These are phyloP conservation scores for Halcyon smyrnensis DNA, from an alignment of 2,797 vertebrate species.

Conservation along the genomic window DNA sequence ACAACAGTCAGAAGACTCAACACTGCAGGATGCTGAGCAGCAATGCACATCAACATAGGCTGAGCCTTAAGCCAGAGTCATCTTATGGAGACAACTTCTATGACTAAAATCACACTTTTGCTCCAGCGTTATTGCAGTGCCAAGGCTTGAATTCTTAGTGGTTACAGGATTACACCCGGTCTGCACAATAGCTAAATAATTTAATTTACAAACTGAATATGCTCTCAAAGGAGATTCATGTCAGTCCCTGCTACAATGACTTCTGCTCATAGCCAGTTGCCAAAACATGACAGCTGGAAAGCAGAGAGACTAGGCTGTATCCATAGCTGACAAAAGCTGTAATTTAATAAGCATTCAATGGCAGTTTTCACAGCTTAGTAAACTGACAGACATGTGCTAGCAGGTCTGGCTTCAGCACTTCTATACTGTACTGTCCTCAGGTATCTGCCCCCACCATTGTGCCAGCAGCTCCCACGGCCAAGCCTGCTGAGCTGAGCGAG, in stretches of 20 bases:
- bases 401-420: not conserved
- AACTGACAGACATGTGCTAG: not conserved
- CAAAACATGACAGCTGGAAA: conserved; percentile 28
- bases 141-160: not conserved
- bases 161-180: not conserved
- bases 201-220: not conserved
- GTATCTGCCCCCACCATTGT: not conserved
- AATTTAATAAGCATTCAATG: conserved; percentile 21
- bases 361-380: conserved; percentile 44
- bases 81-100: accelerated
- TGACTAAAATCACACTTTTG: not conserved
- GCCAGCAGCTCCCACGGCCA: accelerated
- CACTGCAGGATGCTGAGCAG: not conserved
- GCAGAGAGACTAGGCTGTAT: not conserved
- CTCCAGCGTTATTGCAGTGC: not conserved
- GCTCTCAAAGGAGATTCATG: not conserved
- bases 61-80: not conserved
- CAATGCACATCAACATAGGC: not conserved
- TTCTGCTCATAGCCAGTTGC: conserved; percentile 2
- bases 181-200: not conserved
- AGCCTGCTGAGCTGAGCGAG: not conserved
- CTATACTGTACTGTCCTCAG: not conserved
- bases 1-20: not conserved
- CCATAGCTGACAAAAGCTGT: conserved; percentile 33
- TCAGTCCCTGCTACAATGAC: not conserved